Base-by-base conservation (phyloP, 2,797 vertebrate genomes). In the Poeciliopsis paucimaculata region DNA sequence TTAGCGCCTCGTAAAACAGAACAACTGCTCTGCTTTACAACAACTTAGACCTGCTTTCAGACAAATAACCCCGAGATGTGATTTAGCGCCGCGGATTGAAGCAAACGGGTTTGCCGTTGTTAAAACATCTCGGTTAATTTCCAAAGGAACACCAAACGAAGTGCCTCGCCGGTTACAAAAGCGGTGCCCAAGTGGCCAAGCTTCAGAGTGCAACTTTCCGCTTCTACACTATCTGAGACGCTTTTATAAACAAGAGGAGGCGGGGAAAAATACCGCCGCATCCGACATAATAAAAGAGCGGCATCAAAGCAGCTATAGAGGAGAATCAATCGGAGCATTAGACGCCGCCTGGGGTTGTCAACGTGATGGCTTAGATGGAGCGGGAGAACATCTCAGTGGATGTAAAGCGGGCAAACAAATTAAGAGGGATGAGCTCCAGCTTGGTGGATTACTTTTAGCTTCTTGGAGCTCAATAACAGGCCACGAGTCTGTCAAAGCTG, bases 1-100 rank as follows among this genome's bases (percentile, higher is more conserved):
- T 95, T 95, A 95, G 89, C 95, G 94, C 92, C 93, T 95, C 88
- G 26, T 96, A 93, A 95, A 93, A n/a, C 68, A 91, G 76, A 84
- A 79, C 82, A 87, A 89, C 89, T 88, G 92, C 89, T 85, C 86
- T 82, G 88, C 89, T 94, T 92, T 89, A 91, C 88, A 92, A 86
- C 92, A 87, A 90, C 94, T 92, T 91, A 84, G 91, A 78, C 80
- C 88, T 76, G 78, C 80, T 91, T 91, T 92, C 73, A 81, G 86
- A 90, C 92, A 92, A 92, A 88, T 83, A 85, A 85, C 68, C 47
- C 60, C 71, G 88, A 73, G 49, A 86, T 86, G 83, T 62, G 83
- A 91, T 84, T 90, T 76, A 78, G 26, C 72, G 75, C 71, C 31
- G 78, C 49, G 34, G 49, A 68, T 45, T 72, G 76, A 62, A 43